These are phyloP conservation scores for Chaetorhynchus papuensis DNA, from an alignment of 2,113 vertebrate genomes.

Conservation along the genomic window DNA sequence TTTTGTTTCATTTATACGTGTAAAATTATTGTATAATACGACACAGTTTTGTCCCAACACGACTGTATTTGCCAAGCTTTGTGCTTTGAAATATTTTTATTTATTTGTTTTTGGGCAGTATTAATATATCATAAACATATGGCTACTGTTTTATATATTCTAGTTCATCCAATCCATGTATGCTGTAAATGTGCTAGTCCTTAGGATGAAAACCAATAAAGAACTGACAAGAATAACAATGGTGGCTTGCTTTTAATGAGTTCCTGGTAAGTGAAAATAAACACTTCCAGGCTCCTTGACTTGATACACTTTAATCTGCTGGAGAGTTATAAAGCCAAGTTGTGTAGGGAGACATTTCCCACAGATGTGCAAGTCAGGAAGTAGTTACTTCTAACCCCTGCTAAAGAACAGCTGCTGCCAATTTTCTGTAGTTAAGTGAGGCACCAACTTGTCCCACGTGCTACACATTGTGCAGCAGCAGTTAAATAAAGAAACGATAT, in stretches of 20 bases:
- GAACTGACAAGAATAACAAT: slow-evolving; percentile 63
- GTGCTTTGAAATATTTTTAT: slow-evolving; percentile 78
- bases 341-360: not conserved
- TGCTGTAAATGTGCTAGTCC: slow-evolving; percentile 82
- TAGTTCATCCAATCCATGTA: slow-evolving; percentile 72
- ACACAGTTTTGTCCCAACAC: slow-evolving; percentile 57
- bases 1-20: slow-evolving; percentile 71
- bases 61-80: slow-evolving; percentile 70
- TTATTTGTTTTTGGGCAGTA: slow-evolving; percentile 79
- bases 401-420: not conserved
- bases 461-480: not conserved
- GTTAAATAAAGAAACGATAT: not conserved
- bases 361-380: not conserved
- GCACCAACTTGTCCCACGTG: not conserved
- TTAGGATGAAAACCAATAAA: slow-evolving; percentile 77
- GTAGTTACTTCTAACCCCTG: not conserved
- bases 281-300: not conserved
- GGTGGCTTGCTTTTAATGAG: not conserved
- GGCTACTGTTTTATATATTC: slow-evolving; percentile 80
- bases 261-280: not conserved
- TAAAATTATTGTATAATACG: slow-evolving; percentile 72
- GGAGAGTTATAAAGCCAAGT: not conserved
- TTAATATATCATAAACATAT: slow-evolving; percentile 77
- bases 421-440: not conserved
- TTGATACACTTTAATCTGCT: not conserved